These are phyloP conservation scores for Drosophila burlai DNA, from an alignment of 1,140 invertebrate genomes.

Conservation along the genomic window DNA sequence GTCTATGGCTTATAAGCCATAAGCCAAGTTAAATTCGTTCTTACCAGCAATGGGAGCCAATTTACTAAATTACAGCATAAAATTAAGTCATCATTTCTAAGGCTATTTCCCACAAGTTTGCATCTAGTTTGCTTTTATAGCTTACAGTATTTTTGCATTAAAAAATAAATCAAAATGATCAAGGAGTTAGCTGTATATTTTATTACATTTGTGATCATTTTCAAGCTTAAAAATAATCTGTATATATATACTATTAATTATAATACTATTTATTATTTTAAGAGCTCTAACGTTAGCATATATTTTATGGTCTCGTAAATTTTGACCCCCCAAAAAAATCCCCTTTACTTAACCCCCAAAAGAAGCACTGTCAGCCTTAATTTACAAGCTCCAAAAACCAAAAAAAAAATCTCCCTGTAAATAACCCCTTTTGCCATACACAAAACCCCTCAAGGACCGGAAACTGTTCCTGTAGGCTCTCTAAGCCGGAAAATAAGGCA, in stretches of 20 bases:
- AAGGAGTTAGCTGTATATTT: neutral
- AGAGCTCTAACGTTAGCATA: neutral
- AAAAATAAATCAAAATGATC: neutral
- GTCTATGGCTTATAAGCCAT: conserved; percentile 30
- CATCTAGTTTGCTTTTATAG: neutral
- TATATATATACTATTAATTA: neutral
- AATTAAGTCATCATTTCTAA: conserved; percentile 7
- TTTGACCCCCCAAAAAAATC: neutral
- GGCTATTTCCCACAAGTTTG: neutral
- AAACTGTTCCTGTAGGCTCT: conserved; percentile 34
- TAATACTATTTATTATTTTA: neutral
- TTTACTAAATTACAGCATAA: conserved; percentile 8
- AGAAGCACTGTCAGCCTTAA: conserved; percentile 1
- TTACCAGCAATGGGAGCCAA: conserved; percentile 16
- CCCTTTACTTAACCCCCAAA: neutral
- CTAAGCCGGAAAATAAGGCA: conserved; percentile 18
- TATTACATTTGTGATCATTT: neutral
- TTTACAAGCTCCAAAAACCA: conserved; percentile 19
- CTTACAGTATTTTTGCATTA: neutral
- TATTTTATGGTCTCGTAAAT: conserved; percentile 8
- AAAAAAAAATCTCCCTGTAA: neutral
- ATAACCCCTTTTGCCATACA: conserved; percentile 31
- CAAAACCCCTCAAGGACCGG: conserved; percentile 29
- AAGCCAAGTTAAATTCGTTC: conserved; percentile 6
- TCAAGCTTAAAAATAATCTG: neutral